These are phyloP conservation scores for Gasterosteus nipponicus DNA, from an alignment of 2,113 vertebrate genomes.

Conservation along the genomic window DNA sequence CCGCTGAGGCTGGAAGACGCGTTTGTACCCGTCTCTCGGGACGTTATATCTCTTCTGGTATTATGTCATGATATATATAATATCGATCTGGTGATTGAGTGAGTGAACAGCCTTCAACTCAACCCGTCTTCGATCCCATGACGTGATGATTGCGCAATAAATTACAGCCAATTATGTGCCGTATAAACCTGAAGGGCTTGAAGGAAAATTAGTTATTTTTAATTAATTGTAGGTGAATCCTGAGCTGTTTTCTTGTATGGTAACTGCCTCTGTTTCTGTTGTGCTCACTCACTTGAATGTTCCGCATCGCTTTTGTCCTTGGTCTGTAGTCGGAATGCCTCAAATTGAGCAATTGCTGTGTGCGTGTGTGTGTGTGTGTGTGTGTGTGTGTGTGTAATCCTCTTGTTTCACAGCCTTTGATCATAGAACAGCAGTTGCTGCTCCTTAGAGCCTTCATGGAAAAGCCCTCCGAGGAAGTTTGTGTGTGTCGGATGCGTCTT, in stretches of 20 bases:
- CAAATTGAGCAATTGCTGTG: background rate
- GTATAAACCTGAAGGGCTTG: background rate
- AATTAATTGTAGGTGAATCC: constrained; percentile 1
- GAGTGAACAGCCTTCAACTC: constrained; percentile 10
- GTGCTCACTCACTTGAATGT: background rate
- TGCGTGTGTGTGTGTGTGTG: constrained; percentile 11
- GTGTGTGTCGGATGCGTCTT: constrained; percentile 13
- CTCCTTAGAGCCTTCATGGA: constrained; percentile 16
- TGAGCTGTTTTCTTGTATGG: background rate
- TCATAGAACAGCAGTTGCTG: constrained; percentile 27
- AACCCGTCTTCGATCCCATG: constrained; percentile 7
- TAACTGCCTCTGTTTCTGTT: constrained; percentile 17
- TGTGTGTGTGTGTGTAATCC: constrained; percentile 43
- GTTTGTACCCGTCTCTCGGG: background rate
- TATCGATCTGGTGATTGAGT: constrained; percentile 36
- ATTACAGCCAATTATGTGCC: background rate
- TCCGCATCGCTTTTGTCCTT: constrained; percentile 50
- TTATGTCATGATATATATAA: background rate
- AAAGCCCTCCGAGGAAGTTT: constrained; percentile 35
- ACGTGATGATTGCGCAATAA: background rate
- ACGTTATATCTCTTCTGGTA: background rate
- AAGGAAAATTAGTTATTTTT: background rate
- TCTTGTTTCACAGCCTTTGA: constrained; percentile 50
- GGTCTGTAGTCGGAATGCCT: constrained; percentile 29
- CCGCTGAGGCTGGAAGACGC: background rate